Percentiles rank a stretch among this genome's conserved stretches.
Conservation (phyloP, 1,140 invertebrate species). For the Drosophila kikkawai region DNA sequence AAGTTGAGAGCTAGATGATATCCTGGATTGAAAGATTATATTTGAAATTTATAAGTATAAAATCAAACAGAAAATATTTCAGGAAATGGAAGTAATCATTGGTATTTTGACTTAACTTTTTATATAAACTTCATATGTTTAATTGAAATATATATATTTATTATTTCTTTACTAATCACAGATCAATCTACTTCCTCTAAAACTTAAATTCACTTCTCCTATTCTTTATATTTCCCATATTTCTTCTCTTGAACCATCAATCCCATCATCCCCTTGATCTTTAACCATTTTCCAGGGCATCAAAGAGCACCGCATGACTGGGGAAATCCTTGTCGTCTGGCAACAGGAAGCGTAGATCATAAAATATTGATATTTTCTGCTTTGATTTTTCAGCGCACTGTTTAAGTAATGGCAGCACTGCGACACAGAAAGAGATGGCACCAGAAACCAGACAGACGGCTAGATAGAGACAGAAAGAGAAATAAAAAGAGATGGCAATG, state of each 20-base stretch:
- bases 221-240: background rate
- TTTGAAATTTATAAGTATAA: too few relatives aligned
- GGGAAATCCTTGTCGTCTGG: slow-evolving; percentile 54
- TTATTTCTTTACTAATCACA: too few relatives aligned
- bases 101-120: background rate
- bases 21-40: background rate
- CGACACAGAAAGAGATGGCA: slow-evolving; percentile 23
- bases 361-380: slow-evolving; percentile 83
- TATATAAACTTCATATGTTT: background rate
- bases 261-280: slow-evolving; percentile 9
- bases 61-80: too few relatives aligned
- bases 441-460: slow-evolving; percentile 27
- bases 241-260: too few relatives aligned
- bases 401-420: slow-evolving; percentile 74
- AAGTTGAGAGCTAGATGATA: background rate
- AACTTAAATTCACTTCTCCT: too few relatives aligned
- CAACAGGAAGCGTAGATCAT: slow-evolving; percentile 78
- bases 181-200: background rate
- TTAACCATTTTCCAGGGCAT: background rate
- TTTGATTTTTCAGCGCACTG: slow-evolving; percentile 77
- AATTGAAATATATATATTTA: too few relatives aligned
- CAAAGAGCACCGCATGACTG: slow-evolving; percentile 34
- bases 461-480: slow-evolving; percentile 17
- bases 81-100: background rate
- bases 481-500: slow-evolving; percentile 33